Percentiles rank a stretch among this genome's conserved stretches.
Conservation (phyloP, 2,113 vertebrate genomes). For the Raja brachyura region DNA sequence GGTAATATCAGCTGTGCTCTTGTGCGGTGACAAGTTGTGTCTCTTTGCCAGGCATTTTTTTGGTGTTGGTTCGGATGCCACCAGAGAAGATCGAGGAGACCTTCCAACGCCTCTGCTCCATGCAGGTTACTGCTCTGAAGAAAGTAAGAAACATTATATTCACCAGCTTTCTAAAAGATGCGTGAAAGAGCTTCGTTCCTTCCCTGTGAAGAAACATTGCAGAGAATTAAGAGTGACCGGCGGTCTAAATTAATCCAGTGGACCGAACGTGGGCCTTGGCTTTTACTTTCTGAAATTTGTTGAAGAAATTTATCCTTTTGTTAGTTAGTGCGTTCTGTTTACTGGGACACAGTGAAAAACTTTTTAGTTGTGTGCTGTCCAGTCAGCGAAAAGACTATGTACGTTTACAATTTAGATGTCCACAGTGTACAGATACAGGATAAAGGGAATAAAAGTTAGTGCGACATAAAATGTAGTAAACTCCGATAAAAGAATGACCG, state of each 20-base stretch:
- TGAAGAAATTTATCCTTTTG: background rate
- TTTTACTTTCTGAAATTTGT: background rate
- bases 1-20: background rate
- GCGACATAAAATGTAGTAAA: too few relatives aligned
- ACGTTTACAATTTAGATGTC: too few relatives aligned
- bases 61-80: conserved; percentile 90
- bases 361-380: too few relatives aligned
- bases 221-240: background rate
- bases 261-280: background rate
- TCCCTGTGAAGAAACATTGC: background rate
- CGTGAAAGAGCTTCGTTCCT: background rate
- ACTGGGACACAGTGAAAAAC: too few relatives aligned
- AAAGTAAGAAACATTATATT: conserved; percentile 62
- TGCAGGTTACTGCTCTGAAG: conserved; percentile 86
- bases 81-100: conserved; percentile 92
- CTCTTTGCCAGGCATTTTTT: conserved; percentile 71
- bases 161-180: background rate
- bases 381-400: too few relatives aligned
- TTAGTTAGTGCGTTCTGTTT: too few relatives aligned
- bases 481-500: too few relatives aligned
- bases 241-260: too few relatives aligned
- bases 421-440: too few relatives aligned
- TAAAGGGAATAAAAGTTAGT: too few relatives aligned
- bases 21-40: background rate
- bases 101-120: conserved; percentile 86